phyloP scores from a whole-genome alignment of 2,888 invertebrate species.

The Tortricodes alternella region DNA sequence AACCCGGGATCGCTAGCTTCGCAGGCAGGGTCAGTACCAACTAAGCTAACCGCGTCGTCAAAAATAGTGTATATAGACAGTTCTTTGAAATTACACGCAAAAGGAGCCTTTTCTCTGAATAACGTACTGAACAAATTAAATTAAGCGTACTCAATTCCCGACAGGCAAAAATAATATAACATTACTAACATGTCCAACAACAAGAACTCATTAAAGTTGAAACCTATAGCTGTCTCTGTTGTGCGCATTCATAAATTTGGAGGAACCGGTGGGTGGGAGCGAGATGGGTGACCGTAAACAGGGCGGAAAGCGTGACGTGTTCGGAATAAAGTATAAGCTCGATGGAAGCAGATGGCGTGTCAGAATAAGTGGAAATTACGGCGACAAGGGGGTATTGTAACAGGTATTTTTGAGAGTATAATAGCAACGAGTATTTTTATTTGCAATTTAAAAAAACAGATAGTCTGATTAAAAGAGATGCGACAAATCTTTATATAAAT shows the following conservation, averaged over 20 bases:
- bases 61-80: too few relatives aligned
- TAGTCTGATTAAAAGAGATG: too few relatives aligned
- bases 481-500: too few relatives aligned
- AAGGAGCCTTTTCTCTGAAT: conserved; percentile 12
- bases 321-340: conserved; percentile 56
- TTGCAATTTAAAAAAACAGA: background rate
- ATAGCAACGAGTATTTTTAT: background rate
- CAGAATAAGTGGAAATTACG: conserved; percentile 37
- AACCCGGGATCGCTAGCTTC: too few relatives aligned
- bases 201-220: conserved; percentile 38
- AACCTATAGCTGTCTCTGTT: conserved; percentile 42
- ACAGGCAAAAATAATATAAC: conserved; percentile 23
- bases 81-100: background rate
- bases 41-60: too few relatives aligned
- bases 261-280: conserved; percentile 17
- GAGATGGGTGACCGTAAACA: conserved; percentile 16
- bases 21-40: too few relatives aligned
- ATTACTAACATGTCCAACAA: conserved; percentile 35
- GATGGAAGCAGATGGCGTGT: conserved; percentile 43
- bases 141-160: conserved; percentile 17
- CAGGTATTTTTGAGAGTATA: conserved; percentile 11
- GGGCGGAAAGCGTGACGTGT: conserved; percentile 48
- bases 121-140: conserved; percentile 20
- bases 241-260: conserved; percentile 44
- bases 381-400: conserved; percentile 4